phyloP scores from a whole-genome alignment of 2,113 vertebrate genomes.

The Cinclus mexicanus region DNA sequence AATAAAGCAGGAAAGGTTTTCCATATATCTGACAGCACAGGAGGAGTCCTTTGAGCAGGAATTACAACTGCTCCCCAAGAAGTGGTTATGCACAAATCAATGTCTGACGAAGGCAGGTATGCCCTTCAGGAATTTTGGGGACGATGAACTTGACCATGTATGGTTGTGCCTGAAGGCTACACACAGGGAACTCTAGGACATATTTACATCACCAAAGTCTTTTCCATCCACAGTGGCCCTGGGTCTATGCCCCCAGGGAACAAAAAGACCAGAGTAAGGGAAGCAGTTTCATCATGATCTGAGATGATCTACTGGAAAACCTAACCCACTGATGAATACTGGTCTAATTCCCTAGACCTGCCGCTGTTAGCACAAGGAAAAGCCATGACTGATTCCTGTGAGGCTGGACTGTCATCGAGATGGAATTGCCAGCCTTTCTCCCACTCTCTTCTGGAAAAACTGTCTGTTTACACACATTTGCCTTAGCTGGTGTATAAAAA shows the following conservation, averaged over 20 bases:
- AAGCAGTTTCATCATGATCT: not conserved
- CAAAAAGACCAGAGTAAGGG: not conserved
- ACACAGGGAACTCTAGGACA: not conserved
- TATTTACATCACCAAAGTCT: not conserved
- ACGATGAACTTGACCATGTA: accelerated
- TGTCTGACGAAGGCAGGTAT: accelerated
- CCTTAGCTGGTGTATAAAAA: not conserved
- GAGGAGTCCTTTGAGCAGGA: not conserved
- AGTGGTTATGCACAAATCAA: not conserved
- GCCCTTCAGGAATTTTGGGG: not conserved
- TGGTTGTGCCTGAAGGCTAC: not conserved
- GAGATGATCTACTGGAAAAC: not conserved
- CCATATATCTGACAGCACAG: not conserved
- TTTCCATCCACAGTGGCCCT: not conserved
- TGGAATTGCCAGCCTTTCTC: not conserved
- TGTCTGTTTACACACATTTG: not conserved
- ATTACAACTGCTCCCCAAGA: not conserved
- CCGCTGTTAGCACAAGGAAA: not conserved
- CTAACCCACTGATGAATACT: not conserved
- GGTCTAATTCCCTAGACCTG: not conserved
- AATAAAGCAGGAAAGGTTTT: not conserved
- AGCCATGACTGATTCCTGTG: not conserved
- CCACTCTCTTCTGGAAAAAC: not conserved
- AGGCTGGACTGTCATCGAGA: not conserved
- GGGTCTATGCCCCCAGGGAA: not conserved